Base-by-base conservation (phyloP, 2,888 invertebrate species). In the Dynastes tityus region DNA sequence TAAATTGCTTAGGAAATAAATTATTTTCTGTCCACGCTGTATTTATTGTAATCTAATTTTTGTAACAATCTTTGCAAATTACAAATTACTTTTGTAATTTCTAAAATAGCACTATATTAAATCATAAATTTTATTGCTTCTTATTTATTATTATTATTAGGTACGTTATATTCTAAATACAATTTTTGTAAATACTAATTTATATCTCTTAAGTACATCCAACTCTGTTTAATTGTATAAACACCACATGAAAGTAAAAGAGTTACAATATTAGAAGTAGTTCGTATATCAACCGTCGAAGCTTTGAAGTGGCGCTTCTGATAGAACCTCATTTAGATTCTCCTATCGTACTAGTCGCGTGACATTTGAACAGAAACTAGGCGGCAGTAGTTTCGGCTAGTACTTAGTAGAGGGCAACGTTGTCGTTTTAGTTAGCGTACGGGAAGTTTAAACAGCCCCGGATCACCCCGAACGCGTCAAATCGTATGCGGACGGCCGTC, bases 331-430 rank as follows among this genome's bases (percentile, higher is more conserved):
- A 58, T 71, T 74, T 70, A 76, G 73, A 73, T 67, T 64, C 71
- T 79, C 65, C 73, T 45, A 65, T 79, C 68, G 79, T 32, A 58
- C 73, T 74, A 74, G 61, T 27, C 22, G 37, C 37, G 22, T 11
- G 22, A 32, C 51, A 73, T 73, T 77, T 65, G 68, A 58, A 65
- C 77, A 74, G 68, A 55, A 55, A 75, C 77, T 79, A 82, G 80
- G 77, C 77, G 74, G 22, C 76, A 74, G 70, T 83, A 85, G 84
- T 84, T 87, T 85, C 81, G 82, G 84, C 87, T 85, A 85, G 84
- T 86, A 85, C 83, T 83, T 80, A 82, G 83, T 84, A 87, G 87
- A 85, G 83, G 87, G 87, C 86, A 82, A 79, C 78, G 80, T 45
- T 22, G 70, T 27, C 64, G 80, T 76, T 78, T 75, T 67, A 58